Conservation (phyloP, 2,888 invertebrate species). For the Hydriomena furcata region DNA sequence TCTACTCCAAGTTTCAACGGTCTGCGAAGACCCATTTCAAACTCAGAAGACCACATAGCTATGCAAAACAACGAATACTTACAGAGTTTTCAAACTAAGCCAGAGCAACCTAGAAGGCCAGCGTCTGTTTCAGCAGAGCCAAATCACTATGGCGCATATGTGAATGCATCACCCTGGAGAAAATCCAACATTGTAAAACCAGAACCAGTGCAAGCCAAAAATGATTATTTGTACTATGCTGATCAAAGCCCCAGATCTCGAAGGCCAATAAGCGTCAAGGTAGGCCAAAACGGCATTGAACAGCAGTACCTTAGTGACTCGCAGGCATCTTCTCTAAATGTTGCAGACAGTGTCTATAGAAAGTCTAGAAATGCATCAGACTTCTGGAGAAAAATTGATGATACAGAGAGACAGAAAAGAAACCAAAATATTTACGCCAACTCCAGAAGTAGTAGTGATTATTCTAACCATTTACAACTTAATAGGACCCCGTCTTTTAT, state of each 20-base stretch:
- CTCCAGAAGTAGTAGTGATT: constrained; percentile 69
- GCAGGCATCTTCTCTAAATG: constrained; percentile 65
- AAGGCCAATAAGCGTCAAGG: constrained; percentile 87
- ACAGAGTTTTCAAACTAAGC: constrained; percentile 57
- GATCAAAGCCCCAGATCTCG: constrained; percentile 89
- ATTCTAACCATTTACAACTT: constrained; percentile 53
- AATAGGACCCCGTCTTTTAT: constrained; percentile 49
- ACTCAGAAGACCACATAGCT: constrained; percentile 79
- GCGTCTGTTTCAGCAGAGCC: constrained; percentile 79
- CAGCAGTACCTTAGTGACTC: constrained; percentile 80
- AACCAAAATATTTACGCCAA: constrained; percentile 63
- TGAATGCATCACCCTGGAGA: constrained; percentile 71
- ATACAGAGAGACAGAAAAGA: constrained; percentile 69
- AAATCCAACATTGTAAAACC: constrained; percentile 66
- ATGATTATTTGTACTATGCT: constrained; percentile 86
- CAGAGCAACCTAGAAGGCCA: constrained; percentile 73
- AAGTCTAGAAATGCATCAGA: constrained; percentile 82
- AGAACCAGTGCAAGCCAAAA: constrained; percentile 65
- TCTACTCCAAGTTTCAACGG: constrained; percentile 73
- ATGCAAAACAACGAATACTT: constrained; percentile 76
- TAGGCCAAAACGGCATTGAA: constrained; percentile 70
- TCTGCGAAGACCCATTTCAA: constrained; percentile 75
- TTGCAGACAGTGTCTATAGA: constrained; percentile 59
- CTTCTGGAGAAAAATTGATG: constrained; percentile 86
- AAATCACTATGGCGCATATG: constrained; percentile 72